Base-by-base conservation (phyloP, 2,797 vertebrate genomes). In the Spizella passerina region DNA sequence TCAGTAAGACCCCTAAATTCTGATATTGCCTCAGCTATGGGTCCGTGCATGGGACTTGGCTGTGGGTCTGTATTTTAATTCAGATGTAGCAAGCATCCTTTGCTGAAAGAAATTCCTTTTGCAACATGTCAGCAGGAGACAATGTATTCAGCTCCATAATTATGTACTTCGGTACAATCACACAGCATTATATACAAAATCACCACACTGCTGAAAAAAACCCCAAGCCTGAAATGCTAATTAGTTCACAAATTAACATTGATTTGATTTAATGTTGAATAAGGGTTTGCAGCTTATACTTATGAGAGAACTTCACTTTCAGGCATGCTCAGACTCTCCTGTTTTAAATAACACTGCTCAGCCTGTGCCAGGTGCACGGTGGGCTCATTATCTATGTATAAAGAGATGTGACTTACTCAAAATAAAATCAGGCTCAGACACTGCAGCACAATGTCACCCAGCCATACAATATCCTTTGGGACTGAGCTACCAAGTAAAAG, bases 261-360 rank as follows among this genome's bases (percentile, higher is more conserved):
- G 98, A 98, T 98, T 98, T 98, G 97, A 98, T 98, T 98, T 98
- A 97, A 97, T 95, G 97, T 97, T 97, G 97, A 98, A 97, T 97
- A 98, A 98, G 86, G 97, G 97, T 97, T 98, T 98, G 96, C 97
- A 96, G 44, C 96, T 97, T 97, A 98, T 98, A 97, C 97, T 98
- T 98, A 97, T 39, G 94, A 93, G 77, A 96, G 95, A 97, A 96
- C 95, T 97, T 97, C 87, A 83, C 94, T 96, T 88, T 94, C 87
- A 97, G 97, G 94, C 92, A 97, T 92, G 95, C 95, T 97, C 96
- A 95, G 91, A 73, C 63, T 72, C 87, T 71, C 14, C 4, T 65
- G 69, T 93, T 98, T 98, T 96, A 96, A 98, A 97, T 95, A 97
- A 96, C 71, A 88, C 60, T 10, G 12, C 46, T 86, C 92, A 93